Percentiles rank a stretch among this genome's conserved stretches.
Evolutionary conservation across 2,888 invertebrate species (phyloP).

Genomic region (Dioctria linearis): DNA sequence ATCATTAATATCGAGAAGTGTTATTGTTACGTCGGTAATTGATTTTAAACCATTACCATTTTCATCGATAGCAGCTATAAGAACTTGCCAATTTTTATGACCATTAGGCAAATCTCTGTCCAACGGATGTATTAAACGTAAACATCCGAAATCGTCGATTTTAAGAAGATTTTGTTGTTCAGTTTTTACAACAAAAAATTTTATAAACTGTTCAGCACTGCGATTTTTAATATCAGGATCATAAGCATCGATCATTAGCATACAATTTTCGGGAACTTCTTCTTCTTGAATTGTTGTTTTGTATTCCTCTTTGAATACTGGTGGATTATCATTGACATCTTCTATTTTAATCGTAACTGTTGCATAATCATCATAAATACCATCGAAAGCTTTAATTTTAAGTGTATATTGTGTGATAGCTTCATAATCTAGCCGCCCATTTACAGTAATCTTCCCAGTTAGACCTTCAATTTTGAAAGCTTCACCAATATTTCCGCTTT

Average conservation of each 20-base stretch:
- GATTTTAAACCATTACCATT: conserved; percentile 78
- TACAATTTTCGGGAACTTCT: conserved; percentile 78
- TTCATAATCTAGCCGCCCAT: conserved; percentile 86
- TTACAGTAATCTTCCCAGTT: conserved; percentile 89
- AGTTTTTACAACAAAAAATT: conserved; percentile 81
- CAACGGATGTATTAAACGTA: conserved; percentile 76
- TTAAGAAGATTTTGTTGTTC: conserved; percentile 80
- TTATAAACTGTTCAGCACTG: conserved; percentile 82
- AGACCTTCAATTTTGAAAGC: conserved; percentile 88
- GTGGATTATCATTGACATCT: conserved; percentile 94
- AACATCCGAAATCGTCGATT: conserved; percentile 84
- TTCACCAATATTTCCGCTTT: conserved; percentile 87
- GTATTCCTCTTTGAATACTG: conserved; percentile 83
- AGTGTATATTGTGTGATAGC: conserved; percentile 87
- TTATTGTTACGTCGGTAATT: conserved; percentile 79
- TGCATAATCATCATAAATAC: conserved; percentile 85
- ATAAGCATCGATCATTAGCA: conserved; percentile 81
- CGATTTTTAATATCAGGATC: conserved; percentile 89
- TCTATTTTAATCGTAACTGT: conserved; percentile 88
- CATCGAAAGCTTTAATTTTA: conserved; percentile 88
- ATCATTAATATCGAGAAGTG: conserved; percentile 90
- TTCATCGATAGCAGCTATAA: conserved; percentile 83
- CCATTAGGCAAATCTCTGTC: conserved; percentile 94
- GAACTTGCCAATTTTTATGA: conserved; percentile 83
- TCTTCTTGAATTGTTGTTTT: conserved; percentile 85